Conservation (phyloP, 2,797 vertebrate species). For the Catamblyrhynchus diadema region DNA sequence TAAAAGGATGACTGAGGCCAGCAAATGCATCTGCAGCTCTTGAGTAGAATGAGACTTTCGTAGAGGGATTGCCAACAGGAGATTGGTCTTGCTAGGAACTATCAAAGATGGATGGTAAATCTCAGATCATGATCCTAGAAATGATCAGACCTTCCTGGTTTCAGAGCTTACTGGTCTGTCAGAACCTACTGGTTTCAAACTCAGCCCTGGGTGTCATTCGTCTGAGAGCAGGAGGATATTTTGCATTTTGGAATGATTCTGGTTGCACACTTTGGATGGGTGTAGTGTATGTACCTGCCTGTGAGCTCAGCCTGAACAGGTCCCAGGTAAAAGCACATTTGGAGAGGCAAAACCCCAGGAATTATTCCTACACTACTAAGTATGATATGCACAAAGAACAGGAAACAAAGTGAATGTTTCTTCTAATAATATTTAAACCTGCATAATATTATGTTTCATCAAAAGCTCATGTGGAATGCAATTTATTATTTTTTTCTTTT, state of each 20-base stretch:
- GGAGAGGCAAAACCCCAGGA: not conserved
- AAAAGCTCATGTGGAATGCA: not conserved
- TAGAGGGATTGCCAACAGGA: not conserved
- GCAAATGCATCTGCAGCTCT: not conserved
- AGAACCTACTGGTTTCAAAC: not conserved
- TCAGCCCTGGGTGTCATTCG: not conserved
- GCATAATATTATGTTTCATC: not conserved
- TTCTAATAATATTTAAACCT: not conserved
- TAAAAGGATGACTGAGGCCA: not conserved
- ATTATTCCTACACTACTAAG: not conserved
- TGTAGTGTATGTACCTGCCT: not conserved
- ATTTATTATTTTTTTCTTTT: not conserved
- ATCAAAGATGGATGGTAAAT: not conserved
- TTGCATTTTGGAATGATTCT: not conserved
- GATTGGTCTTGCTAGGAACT: not conserved
- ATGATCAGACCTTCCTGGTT: not conserved
- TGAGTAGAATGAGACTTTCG: not conserved
- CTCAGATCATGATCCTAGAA: not conserved
- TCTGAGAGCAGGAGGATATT: not conserved
- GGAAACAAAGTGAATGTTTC: not conserved
- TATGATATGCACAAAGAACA: not conserved
- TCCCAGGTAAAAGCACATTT: not conserved
- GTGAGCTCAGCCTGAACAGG: not conserved
- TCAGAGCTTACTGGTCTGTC: not conserved
- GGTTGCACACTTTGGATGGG: not conserved